Evolutionary conservation across 2,113 vertebrate genomes (phyloP), one percentile per base, ranked within the genome.

Genomic region (Embiotoca jacksoni): DNA sequence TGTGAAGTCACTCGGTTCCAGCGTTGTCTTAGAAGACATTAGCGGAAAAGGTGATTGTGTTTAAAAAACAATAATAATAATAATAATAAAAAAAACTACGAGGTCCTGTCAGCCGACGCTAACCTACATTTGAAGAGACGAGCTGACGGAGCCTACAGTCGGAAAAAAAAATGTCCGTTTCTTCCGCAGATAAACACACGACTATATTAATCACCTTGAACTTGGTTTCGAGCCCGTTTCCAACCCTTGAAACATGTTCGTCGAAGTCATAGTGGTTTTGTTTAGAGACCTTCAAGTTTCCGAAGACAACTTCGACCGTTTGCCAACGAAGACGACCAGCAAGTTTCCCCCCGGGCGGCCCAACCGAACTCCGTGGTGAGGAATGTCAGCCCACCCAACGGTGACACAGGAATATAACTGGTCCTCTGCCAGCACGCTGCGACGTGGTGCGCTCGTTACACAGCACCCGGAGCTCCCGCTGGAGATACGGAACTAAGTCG

Each of bases 171-270:
- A 3, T 7, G 52, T 5, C 61, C 54, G 6, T 50, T 72, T 74
- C 35, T 44, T 16, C 57, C 15, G 37, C 33, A n/a, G 2, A 54
- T 41, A 57, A 53, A 39, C 5, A 53, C 41, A 14, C 11, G 11
- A 44, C 5, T 32, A 3, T 14, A 6, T 35, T 75, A 2, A 9
- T 88, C 77, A 98, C 97, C 98, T 96, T 60, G 96, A 97, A 63
- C 95, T 95, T 0, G 95, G 83, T 81, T 95, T 96, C 1, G 84
- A 41, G 4, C 85, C 90, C 3, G 46, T 60, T 3, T 96, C 96
- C 16, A 95, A 64, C 0, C 89, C 94, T 75, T 94, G 96, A 69
- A 96, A 99, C 94, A 96, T 97, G 91, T 95, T 95, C 14, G 77
- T 95, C 3, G 83, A 94, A 87, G 89, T 93, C 92, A 95, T 95